Base-by-base conservation (phyloP, 2,888 invertebrate species). In the Malacosoma neustria region DNA sequence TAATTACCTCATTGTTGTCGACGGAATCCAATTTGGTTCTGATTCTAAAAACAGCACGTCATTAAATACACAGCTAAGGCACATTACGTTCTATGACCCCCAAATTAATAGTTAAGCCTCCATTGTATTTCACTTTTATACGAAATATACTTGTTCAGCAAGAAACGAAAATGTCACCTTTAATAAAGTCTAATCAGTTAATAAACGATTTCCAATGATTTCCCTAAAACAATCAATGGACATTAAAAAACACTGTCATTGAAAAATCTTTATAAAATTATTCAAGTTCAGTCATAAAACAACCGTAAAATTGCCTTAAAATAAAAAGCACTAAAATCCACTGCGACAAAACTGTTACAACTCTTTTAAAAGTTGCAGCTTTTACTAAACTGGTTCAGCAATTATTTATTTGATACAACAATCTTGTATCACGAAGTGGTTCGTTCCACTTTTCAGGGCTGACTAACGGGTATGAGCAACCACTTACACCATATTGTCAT, bases 1-100 rank as follows among this genome's bases (percentile, higher is more conserved):
- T 32, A 35, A 41, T 57, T 72, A 82, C 82, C 80, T 80, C 80
- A 80, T 84, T 46, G 48, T 66, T 60, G 57, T 63, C 57, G 48
- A 51, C 51, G 56, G 72, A 55, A 80, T 84, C 84, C 82, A 84
- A 84, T 74, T 75, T 80, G 81, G 54, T 59, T 59, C 46, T 42
- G 48, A 53, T 54, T 49, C 48, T 49, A 48, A 43, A 45, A 51
- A 50, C 51, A 45, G 45, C 45, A 49, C 50, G 50, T 58, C 61
- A 59, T 54, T 53, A 43, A 57, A 55, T 45, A 53, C 56, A 41
- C 47, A 52, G 60, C 58, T 53, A 47, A 56, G 49, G 52, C 60
- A 66, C 73, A 76, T 74, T 59, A 72, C 72, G 69, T 57, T 32
- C 5, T 13, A n/a, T 12, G 6, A 13, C 32, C 4, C 11, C 3